phyloP scores from a whole-genome alignment of 1,140 invertebrate species.

The Zelostemma sp. region DNA sequence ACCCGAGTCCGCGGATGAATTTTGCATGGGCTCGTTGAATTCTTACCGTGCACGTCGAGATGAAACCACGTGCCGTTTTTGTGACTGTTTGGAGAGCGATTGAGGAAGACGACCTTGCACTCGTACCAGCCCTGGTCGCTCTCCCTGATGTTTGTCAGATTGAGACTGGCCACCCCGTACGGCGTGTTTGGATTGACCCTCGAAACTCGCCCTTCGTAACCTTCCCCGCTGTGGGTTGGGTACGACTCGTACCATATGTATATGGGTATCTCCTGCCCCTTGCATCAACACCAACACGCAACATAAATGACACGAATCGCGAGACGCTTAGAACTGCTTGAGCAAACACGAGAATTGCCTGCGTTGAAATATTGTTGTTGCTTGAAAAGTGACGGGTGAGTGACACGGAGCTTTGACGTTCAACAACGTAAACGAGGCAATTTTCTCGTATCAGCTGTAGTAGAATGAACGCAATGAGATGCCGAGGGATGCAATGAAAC shows the following conservation, averaged over 20 bases:
- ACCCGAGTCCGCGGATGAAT: too few relatives aligned
- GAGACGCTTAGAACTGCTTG: too few relatives aligned
- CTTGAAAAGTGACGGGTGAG: too few relatives aligned
- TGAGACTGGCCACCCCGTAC: constrained; percentile 90
- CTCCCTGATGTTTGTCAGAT: constrained; percentile 89
- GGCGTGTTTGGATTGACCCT: constrained; percentile 86
- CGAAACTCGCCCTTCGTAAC: constrained; percentile 91
- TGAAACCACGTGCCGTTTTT: constrained; percentile 97
- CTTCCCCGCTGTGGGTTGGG: constrained; percentile 92
- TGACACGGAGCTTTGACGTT: too few relatives aligned
- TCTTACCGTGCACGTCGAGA: constrained; percentile 89
- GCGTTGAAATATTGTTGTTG: too few relatives aligned
- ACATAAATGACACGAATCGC: constrained; percentile 66
- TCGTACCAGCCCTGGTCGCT: constrained; percentile 96
- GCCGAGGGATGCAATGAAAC: constrained; percentile 41
- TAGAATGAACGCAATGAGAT: constrained; percentile 36
- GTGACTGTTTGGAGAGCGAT: constrained; percentile 88
- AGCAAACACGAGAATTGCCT: too few relatives aligned
- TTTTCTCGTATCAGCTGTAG: constrained; percentile 33
- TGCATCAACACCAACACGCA: constrained; percentile 68
- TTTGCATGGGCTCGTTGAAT: neutral
- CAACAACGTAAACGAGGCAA: too few relatives aligned
- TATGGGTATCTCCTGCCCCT: constrained; percentile 94
- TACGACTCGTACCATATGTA: constrained; percentile 98
- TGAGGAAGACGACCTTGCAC: constrained; percentile 96